Base-by-base conservation (phyloP, 2,797 vertebrate genomes). In the Orestias chungarensis region DNA sequence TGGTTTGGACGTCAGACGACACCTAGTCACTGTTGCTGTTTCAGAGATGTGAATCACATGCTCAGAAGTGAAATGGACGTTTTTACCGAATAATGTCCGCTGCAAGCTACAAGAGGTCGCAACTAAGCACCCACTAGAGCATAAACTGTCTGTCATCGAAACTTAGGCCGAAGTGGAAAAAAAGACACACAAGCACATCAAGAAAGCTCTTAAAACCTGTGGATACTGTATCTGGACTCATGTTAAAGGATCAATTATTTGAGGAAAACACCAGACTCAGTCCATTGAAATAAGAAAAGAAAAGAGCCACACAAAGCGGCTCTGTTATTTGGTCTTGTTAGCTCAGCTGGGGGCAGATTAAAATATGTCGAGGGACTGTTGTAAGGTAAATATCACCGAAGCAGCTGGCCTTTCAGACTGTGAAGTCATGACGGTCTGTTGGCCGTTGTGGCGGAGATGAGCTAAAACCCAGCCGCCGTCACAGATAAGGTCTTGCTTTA, bases 351-450 rank as follows among this genome's bases (percentile, higher is more conserved):
- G 14, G 57, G 61, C 25, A 49, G 11, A 68, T 59, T 72, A 29
- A 73, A 65, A 66, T 52, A 68, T 8, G 70, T 65, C 77, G 49
- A 69, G 29, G 62, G 66, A 27, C 49, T 47, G 35, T 69, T 74
- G 50, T 82, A 78, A 6, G 64, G 35, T 68, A n/a, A 84, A 79
- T 71, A 40, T 15, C 68, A 66, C 40, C 31, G 52, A 3, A 71
- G 43, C 62, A 70, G 49, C 54, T 38, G 52, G 70, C 66, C 31
- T 75, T 73, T 74, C 80, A 83, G 66, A 40, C 46, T 33, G 29
- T 47, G 66, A 20, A 12, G 18, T 52, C 62, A 54, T 85, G 43
- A 70, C 73, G 52, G 61, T 66, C 40, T 65, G 70, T 67, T 79
- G 31, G 74, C 73, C 55, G 70, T 35, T 71, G 8, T 38, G 67